A percentile compares a stretch with the other conserved stretches of the same genome.
Conservation (phyloP, 2,113 vertebrate genomes). For the Lethenteron camtschaticum region DNA sequence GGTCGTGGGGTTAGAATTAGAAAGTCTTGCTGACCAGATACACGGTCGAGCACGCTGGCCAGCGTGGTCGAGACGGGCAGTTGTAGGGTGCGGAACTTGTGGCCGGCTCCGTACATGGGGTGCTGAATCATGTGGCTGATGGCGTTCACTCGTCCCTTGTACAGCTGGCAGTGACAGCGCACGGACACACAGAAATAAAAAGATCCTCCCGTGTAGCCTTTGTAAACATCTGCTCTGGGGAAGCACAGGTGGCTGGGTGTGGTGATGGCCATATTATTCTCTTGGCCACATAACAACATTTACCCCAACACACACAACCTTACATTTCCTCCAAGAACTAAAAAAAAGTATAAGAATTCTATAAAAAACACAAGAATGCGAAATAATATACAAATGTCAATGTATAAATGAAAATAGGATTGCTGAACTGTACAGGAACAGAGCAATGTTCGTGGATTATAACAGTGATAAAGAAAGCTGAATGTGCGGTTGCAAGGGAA, state of each 20-base stretch:
- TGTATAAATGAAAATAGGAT: constrained; percentile 11
- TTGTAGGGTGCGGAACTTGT: constrained; percentile 90
- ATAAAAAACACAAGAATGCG: not conserved
- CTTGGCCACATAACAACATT: no score
- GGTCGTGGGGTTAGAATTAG: not conserved
- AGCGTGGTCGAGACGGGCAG: constrained; percentile 87
- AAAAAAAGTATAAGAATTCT: not conserved
- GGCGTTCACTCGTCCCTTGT: constrained; percentile 96
- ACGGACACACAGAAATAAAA: no score
- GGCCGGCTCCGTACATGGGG: constrained; percentile 95
- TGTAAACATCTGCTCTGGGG: no score
- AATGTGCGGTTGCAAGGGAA: constrained; percentile 9
- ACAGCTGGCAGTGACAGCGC: constrained; percentile 31
- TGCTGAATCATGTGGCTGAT: constrained; percentile 97
- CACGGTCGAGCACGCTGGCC: constrained; percentile 82
- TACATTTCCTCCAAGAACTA: not conserved
- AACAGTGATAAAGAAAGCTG: no score
- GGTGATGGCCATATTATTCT: no score
- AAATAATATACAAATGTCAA: not conserved
- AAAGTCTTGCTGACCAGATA: constrained; percentile 46
- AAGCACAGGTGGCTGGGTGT: no score
- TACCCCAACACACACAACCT: no score
- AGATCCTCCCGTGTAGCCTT: no score
- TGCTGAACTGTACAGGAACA: no score
- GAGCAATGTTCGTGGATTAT: no score